phyloP scores from a whole-genome alignment of 2,113 vertebrate genomes.

The Otocyon megalotis region DNA sequence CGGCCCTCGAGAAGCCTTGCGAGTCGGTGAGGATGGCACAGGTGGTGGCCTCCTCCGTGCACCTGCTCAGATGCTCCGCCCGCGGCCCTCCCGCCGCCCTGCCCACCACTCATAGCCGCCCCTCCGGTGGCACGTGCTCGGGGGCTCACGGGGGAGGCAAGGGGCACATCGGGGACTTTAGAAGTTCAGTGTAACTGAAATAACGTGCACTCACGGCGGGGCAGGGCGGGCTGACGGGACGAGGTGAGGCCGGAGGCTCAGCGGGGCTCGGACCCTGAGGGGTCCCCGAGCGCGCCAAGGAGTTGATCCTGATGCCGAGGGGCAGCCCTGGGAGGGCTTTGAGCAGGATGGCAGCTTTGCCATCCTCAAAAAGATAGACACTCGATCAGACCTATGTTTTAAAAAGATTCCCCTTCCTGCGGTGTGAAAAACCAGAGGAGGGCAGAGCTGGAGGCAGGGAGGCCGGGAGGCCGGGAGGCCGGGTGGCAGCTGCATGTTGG shows the following conservation, averaged over 20 bases:
- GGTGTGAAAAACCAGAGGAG: background rate
- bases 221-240: background rate
- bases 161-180: background rate
- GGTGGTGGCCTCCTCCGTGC: background rate
- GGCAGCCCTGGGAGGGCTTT: background rate
- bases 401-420: background rate
- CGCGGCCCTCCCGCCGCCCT: background rate
- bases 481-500: background rate
- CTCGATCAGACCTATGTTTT: background rate
- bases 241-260: background rate
- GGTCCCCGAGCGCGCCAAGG: background rate
- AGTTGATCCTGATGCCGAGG: background rate
- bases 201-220: background rate
- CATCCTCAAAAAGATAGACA: no score
- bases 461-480: no score
- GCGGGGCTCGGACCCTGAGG: background rate
- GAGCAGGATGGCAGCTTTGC: background rate
- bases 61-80: background rate
- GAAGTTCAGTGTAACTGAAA: background rate
- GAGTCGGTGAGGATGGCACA: background rate
- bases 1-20: background rate
- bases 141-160: background rate
- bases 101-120: no score
- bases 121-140: fast-evolving
- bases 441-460: background rate